These are phyloP conservation scores for Cavia aperea DNA, from an alignment of 2,113 vertebrate genomes.

Conservation along the genomic window DNA sequence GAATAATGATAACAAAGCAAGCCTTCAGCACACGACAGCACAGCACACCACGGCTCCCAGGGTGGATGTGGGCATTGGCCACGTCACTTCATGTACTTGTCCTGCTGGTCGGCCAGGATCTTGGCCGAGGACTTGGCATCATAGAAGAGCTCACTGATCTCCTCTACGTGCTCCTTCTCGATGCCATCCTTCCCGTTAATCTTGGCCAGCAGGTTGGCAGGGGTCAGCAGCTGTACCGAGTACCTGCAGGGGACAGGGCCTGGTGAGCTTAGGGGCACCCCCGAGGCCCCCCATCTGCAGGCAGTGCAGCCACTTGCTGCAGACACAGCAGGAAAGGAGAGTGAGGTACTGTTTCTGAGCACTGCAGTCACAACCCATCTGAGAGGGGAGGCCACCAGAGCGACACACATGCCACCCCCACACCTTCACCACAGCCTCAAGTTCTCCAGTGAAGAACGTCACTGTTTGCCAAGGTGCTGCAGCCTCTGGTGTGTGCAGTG, in stretches of 20 bases:
- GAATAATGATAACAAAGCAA: neutral
- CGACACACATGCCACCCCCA: fast-evolving
- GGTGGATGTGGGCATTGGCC: neutral
- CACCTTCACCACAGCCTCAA: neutral
- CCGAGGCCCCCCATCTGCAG: neutral
- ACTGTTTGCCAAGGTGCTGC: neutral
- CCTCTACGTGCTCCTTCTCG: slow-evolving; percentile 95
- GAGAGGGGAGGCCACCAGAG: neutral
- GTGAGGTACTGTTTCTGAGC: no score
- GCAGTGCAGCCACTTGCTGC: neutral
- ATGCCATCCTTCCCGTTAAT: slow-evolving; percentile 95
- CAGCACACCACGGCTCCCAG: neutral
- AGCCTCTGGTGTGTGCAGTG: neutral
- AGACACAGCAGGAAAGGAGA: neutral
- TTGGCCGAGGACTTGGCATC: slow-evolving; percentile 98
- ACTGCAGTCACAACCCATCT: fast-evolving
- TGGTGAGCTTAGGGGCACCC: neutral
- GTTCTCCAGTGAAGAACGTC: neutral
- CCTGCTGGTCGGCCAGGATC: slow-evolving; percentile 95
- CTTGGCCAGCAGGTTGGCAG: slow-evolving; percentile 90
- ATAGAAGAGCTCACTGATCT: slow-evolving; percentile 98
- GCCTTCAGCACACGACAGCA: neutral
- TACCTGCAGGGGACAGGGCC: slow-evolving; percentile 80
- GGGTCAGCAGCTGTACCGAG: slow-evolving; percentile 92
- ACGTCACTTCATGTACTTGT: slow-evolving; percentile 96